These are phyloP conservation scores for Bujurquina vittata DNA, from an alignment of 2,113 vertebrate species.

Conservation along the genomic window DNA sequence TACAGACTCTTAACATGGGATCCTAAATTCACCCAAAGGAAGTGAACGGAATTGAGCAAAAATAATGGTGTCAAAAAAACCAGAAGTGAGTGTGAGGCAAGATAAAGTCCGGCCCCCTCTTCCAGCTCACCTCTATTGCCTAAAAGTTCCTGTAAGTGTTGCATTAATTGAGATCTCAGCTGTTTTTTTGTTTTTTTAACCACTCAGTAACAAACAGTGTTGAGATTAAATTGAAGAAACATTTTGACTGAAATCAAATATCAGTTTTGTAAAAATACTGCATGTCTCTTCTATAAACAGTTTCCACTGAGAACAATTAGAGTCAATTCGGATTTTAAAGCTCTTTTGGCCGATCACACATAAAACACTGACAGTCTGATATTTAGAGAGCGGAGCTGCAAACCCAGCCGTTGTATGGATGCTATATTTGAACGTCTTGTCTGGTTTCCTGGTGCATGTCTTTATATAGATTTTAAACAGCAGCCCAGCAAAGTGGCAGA, in stretches of 20 bases:
- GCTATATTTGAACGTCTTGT: not conserved
- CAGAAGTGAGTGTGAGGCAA: not conserved
- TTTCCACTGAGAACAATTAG: not conserved
- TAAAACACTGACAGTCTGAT: not conserved
- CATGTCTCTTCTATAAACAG: not conserved
- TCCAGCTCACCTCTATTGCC: not conserved
- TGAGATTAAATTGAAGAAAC: fast-evolving
- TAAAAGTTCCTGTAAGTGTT: not conserved
- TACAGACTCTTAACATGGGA: not conserved
- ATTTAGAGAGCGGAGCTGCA: not conserved
- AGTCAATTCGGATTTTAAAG: not conserved
- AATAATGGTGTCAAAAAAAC: not conserved
- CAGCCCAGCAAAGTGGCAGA: not conserved
- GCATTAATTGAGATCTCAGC: too few species aligned
- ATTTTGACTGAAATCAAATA: not conserved
- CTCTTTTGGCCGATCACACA: not conserved
- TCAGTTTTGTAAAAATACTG: not conserved
- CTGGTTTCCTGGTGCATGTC: not conserved
- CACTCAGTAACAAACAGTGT: not conserved
- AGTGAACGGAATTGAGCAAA: not conserved
- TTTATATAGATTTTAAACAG: too few species aligned
- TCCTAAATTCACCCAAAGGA: not conserved
- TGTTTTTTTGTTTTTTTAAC: too few species aligned
- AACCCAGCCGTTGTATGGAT: not conserved
- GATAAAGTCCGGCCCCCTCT: fast-evolving